phyloP scores from a whole-genome alignment of 2,888 invertebrate species.

The Stenodema calcarata region DNA sequence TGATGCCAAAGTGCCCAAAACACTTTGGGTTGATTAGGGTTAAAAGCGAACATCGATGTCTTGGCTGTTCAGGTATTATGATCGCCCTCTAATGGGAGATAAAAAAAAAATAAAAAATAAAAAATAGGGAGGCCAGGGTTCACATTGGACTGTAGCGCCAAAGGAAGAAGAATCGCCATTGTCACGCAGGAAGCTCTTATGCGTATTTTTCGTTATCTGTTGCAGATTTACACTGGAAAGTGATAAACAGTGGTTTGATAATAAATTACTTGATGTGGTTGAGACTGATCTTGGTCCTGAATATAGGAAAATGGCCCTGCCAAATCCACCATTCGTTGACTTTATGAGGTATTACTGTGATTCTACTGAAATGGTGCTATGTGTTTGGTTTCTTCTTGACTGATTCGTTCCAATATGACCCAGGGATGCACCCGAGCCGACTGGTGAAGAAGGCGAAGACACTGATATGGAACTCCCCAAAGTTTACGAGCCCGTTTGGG shows the following conservation, averaged over 20 bases:
- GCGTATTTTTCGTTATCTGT: constrained; percentile 50
- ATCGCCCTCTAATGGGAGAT: too few relatives aligned
- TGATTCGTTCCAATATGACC: neutral
- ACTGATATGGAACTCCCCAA: constrained; percentile 95
- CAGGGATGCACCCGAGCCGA: constrained; percentile 95
- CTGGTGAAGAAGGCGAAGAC: constrained; percentile 96
- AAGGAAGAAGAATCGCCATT: too few relatives aligned
- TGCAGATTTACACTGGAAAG: constrained; percentile 70
- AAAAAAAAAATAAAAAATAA: too few relatives aligned
- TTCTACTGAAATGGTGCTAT: neutral
- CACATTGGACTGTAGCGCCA: too few relatives aligned
- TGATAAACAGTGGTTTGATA: constrained; percentile 88
- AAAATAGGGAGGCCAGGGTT: too few relatives aligned
- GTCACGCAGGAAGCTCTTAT: too few relatives aligned
- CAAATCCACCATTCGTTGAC: constrained; percentile 87
- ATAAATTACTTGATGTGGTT: constrained; percentile 73
- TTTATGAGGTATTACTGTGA: constrained; percentile 78
- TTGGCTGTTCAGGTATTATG: too few relatives aligned
- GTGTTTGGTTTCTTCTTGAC: neutral
- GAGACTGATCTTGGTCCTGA: constrained; percentile 76
- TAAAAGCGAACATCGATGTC: too few relatives aligned
- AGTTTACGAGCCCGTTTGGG: constrained; percentile 91
- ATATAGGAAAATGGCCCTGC: constrained; percentile 76
- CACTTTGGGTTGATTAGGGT: too few relatives aligned
- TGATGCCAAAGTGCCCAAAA: too few relatives aligned